Evolutionary conservation across 2,113 vertebrate species (phyloP).

Genomic region (Varanus salvator): DNA sequence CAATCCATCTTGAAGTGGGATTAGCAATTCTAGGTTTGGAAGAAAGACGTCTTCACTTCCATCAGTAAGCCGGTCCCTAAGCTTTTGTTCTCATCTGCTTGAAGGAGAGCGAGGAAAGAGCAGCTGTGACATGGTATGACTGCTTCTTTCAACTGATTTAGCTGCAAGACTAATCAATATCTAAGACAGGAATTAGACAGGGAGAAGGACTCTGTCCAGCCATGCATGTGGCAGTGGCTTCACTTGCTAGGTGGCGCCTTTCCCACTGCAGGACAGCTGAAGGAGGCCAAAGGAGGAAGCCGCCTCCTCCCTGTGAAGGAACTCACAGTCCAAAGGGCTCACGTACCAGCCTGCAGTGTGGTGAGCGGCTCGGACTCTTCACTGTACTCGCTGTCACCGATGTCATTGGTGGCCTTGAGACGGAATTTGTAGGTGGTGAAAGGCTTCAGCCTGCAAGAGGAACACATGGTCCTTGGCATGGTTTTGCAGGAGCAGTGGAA

Average conservation of each 20-base stretch:
- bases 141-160: not conserved
- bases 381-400: conserved; percentile 97
- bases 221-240: not conserved
- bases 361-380: conserved; percentile 94
- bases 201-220: too few relatives aligned
- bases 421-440: conserved; percentile 98
- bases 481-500: accelerated
- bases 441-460: conserved; percentile 87
- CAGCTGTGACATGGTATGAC: not conserved
- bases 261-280: too few relatives aligned
- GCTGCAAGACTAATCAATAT: not conserved
- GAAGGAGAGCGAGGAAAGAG: too few relatives aligned
- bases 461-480: accelerated
- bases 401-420: conserved; percentile 95
- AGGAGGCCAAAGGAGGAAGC: not conserved
- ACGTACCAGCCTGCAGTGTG: conserved; percentile 94
- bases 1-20: too few relatives aligned
- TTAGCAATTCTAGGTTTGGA: too few relatives aligned
- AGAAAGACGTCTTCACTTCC: too few relatives aligned
- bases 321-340: not conserved
- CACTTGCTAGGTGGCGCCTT: too few relatives aligned
- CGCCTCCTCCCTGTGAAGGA: not conserved
- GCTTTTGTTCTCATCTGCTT: too few relatives aligned
- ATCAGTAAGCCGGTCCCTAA: too few relatives aligned
- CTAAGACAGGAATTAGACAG: not conserved